phyloP scores from a whole-genome alignment of 2,888 invertebrate genomes.

The Folsomia candida region DNA sequence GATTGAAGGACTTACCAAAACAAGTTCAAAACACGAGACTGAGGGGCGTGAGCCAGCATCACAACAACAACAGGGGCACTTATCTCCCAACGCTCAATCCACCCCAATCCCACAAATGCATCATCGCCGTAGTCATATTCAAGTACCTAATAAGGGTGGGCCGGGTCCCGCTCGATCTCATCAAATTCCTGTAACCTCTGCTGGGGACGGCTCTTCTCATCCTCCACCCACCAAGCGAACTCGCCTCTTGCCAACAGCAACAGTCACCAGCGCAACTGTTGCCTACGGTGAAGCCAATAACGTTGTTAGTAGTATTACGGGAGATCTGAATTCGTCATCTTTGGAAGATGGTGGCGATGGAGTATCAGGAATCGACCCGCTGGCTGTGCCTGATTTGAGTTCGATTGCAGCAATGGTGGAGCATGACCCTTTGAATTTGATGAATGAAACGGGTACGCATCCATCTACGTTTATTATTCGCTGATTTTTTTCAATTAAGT shows the following conservation, averaged over 20 bases:
- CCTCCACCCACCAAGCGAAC: neutral
- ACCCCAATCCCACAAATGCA: neutral
- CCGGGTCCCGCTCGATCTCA: neutral
- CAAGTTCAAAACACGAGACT: neutral
- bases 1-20: conserved; percentile 44
- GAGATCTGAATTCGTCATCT: neutral
- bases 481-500: too few species aligned
- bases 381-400: neutral
- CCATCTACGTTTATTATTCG: too few species aligned
- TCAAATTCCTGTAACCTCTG: neutral
- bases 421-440: neutral
- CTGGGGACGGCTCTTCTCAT: neutral
- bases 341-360: neutral
- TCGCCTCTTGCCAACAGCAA: neutral
- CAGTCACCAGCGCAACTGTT: neutral
- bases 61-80: too few species aligned
- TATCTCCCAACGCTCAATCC: neutral
- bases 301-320: neutral
- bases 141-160: neutral
- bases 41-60: neutral
- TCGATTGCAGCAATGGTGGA: neutral
- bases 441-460: neutral
- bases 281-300: neutral
- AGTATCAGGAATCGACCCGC: neutral
- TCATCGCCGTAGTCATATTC: conserved; percentile 2